Conservation (phyloP, 2,113 vertebrate genomes). For the Albula glossodonta region DNA sequence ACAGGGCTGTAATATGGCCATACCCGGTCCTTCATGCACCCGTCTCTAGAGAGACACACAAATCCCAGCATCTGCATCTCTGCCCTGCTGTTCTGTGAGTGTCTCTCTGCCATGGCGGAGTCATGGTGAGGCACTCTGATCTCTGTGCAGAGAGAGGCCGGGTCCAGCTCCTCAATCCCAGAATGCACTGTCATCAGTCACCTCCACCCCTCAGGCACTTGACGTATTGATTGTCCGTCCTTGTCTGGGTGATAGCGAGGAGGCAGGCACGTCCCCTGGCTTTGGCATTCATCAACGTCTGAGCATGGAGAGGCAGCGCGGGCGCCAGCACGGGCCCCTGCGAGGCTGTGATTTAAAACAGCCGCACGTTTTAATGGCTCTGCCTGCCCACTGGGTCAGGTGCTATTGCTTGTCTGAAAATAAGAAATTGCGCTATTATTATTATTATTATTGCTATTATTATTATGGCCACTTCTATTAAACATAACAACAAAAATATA, state of each 20-base stretch:
- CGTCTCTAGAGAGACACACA: background rate
- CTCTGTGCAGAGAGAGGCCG: background rate
- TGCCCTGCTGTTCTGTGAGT: background rate
- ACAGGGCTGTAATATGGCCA: too few relatives aligned
- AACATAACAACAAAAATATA: too few relatives aligned
- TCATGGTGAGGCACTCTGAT: background rate
- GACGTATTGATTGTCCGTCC: conserved; percentile 25
- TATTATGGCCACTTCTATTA: too few relatives aligned
- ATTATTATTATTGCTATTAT: background rate
- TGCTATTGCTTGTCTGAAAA: background rate
- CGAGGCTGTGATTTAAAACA: background rate
- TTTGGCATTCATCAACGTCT: conserved; percentile 4
- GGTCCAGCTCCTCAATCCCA: conserved; percentile 4
- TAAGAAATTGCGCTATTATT: background rate
- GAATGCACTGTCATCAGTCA: conserved; percentile 29
- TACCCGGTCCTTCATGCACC: background rate
- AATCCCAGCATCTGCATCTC: background rate
- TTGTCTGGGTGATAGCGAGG: conserved; percentile 1
- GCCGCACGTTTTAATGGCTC: background rate
- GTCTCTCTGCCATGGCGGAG: background rate
- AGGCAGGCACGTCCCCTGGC: background rate
- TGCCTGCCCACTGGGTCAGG: too few relatives aligned
- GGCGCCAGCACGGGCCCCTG: background rate
- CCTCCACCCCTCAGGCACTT: conserved; percentile 16
- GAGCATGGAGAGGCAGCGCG: background rate